Percentiles rank a stretch among this genome's conserved stretches.
phyloP scores from a whole-genome alignment of 2,797 vertebrate species.

The Lerista edwardsae region DNA sequence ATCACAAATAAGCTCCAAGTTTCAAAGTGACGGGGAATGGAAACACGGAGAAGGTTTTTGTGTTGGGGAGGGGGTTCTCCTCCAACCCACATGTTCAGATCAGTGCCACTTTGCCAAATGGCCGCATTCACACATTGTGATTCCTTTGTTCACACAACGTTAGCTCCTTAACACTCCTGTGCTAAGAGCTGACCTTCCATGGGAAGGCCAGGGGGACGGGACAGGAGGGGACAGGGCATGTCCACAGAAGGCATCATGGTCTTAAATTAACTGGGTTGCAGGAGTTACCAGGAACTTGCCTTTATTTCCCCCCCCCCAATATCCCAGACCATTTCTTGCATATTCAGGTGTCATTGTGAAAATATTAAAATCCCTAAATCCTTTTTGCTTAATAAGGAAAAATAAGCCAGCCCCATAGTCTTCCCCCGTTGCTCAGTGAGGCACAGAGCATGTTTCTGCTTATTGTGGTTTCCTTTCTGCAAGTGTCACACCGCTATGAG shows the following conservation, averaged over 20 bases:
- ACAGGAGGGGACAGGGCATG: background rate
- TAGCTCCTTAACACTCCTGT: constrained; percentile 3
- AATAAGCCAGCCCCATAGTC: background rate
- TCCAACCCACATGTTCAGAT: background rate
- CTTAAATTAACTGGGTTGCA: background rate
- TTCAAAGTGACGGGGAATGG: background rate
- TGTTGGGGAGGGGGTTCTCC: background rate
- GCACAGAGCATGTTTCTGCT: too few species aligned
- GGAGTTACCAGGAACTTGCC: too few species aligned
- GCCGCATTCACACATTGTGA: background rate
- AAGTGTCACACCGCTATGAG: too few species aligned
- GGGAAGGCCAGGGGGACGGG: too few species aligned
- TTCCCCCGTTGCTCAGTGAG: too few species aligned
- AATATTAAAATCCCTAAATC: background rate
- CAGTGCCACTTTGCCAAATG: constrained; percentile 8
- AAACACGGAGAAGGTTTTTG: background rate
- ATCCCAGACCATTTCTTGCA: background rate
- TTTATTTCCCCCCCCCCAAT: background rate
- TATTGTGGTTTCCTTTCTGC: too few species aligned
- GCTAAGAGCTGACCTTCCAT: too few species aligned
- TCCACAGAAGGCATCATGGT: too few species aligned
- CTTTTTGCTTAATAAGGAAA: background rate
- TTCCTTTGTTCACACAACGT: background rate
- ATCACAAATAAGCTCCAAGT: background rate
- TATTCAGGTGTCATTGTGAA: background rate